These are phyloP conservation scores for Chrysina gloriosa DNA, from an alignment of 2,888 invertebrate species.

Conservation along the genomic window DNA sequence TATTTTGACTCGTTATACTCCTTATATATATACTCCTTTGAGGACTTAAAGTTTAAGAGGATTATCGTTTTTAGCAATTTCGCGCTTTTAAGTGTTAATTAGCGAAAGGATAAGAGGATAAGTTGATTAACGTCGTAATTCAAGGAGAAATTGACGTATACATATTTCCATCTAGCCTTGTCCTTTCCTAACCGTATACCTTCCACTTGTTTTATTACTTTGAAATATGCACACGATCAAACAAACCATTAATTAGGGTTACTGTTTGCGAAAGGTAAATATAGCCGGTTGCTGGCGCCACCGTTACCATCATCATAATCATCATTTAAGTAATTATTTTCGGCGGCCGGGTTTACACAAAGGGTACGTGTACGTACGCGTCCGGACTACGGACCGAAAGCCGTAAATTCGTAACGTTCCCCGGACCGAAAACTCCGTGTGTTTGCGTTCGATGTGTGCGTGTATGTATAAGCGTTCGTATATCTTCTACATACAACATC, in stretches of 20 bases:
- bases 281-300: conserved; percentile 6
- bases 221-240: conserved; percentile 32
- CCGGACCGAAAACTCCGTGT: neutral
- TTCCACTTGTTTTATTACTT: conserved; percentile 35
- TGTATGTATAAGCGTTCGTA: neutral
- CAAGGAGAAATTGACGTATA: too few relatives aligned
- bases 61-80: too few relatives aligned
- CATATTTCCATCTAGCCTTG: neutral
- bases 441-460: neutral
- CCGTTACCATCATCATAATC: conserved; percentile 19
- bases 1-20: too few relatives aligned
- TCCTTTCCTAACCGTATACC: conserved; percentile 1
- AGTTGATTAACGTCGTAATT: too few relatives aligned
- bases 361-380: conserved; percentile 6
- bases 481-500: conserved; percentile 35
- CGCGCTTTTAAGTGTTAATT: too few relatives aligned
- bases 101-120: too few relatives aligned
- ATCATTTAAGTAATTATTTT: conserved; percentile 36
- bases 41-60: too few relatives aligned
- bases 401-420: conserved; percentile 15
- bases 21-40: too few relatives aligned
- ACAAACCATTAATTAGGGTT: conserved; percentile 35
- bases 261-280: conserved; percentile 34
- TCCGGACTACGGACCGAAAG: neutral
- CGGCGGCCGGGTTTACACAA: conserved; percentile 13